Evolutionary conservation across 2,797 vertebrate species (phyloP).

Genomic region (Crax fasciolata): DNA sequence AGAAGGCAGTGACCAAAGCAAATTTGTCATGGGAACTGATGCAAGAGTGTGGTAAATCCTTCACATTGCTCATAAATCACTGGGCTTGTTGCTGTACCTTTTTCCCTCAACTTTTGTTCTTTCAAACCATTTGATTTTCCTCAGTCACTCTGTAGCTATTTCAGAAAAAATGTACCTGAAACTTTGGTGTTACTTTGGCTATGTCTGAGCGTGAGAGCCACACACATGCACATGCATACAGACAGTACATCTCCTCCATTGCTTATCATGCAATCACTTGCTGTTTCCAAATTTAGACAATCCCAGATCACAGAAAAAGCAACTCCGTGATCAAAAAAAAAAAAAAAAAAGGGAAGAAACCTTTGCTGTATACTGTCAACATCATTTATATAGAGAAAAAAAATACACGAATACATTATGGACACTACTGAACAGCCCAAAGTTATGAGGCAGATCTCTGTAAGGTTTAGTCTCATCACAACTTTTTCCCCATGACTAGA

Average conservation of each 20-base stretch:
- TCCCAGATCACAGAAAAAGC: neutral
- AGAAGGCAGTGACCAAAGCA: conserved; percentile 56
- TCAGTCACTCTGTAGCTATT: neutral
- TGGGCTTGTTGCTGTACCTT: neutral
- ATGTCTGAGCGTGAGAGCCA: neutral
- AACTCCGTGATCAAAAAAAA: neutral
- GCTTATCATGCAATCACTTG: neutral
- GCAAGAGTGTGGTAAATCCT: conserved; percentile 48
- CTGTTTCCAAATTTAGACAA: neutral
- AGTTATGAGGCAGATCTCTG: neutral
- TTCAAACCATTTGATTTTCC: conserved; percentile 44
- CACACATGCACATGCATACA: rapidly evolving
- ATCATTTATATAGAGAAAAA: neutral
- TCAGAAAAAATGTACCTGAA: conserved; percentile 7
- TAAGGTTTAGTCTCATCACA: neutral
- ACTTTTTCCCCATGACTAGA: neutral
- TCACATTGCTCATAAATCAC: conserved; percentile 59
- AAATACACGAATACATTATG: neutral
- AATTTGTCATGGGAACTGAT: conserved; percentile 54
- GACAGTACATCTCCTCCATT: neutral
- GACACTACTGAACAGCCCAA: neutral
- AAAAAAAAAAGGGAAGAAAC: neutral
- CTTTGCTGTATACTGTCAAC: neutral
- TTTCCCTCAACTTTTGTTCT: conserved; percentile 61
- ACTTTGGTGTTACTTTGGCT: neutral